Evolutionary conservation across 2,888 invertebrate species (phyloP).

Genomic region (Erebia epiphron): DNA sequence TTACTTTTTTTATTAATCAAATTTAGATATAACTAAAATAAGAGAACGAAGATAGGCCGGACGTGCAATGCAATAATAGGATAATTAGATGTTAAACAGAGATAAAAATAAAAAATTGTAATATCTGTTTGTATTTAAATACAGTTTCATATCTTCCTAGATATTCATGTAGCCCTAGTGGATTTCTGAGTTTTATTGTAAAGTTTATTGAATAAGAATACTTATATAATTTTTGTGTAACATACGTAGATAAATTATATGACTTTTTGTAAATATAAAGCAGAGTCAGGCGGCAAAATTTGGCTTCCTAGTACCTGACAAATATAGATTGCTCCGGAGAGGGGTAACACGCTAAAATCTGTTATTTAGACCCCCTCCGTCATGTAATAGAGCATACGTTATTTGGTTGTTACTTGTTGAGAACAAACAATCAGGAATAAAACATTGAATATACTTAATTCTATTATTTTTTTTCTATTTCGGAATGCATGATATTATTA

Average conservation of each 20-base stretch:
- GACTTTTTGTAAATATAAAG: conserved; percentile 31
- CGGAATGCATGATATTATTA: too few species aligned
- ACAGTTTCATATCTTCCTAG: conserved; percentile 19
- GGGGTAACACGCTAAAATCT: conserved; percentile 43
- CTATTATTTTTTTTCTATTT: too few species aligned
- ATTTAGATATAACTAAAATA: conserved; percentile 26
- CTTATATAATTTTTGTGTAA: neutral
- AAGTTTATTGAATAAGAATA: neutral
- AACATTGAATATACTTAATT: neutral
- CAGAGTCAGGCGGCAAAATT: conserved; percentile 73
- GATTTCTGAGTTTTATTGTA: too few species aligned
- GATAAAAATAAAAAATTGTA: neutral
- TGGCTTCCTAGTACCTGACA: conserved; percentile 83
- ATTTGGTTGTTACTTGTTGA: conserved; percentile 58
- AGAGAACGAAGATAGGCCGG: conserved; percentile 63
- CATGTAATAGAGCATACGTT: conserved; percentile 56
- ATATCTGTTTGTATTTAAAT: neutral
- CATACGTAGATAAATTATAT: neutral
- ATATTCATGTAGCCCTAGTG: too few species aligned
- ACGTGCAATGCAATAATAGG: conserved; percentile 79
- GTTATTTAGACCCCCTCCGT: conserved; percentile 53
- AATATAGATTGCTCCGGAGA: conserved; percentile 67
- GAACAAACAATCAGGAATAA: conserved; percentile 58
- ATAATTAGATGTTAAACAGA: conserved; percentile 44
- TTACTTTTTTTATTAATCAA: neutral